These are phyloP conservation scores for Triops cancriformis DNA, from an alignment of 1,140 invertebrate genomes.

Conservation along the genomic window DNA sequence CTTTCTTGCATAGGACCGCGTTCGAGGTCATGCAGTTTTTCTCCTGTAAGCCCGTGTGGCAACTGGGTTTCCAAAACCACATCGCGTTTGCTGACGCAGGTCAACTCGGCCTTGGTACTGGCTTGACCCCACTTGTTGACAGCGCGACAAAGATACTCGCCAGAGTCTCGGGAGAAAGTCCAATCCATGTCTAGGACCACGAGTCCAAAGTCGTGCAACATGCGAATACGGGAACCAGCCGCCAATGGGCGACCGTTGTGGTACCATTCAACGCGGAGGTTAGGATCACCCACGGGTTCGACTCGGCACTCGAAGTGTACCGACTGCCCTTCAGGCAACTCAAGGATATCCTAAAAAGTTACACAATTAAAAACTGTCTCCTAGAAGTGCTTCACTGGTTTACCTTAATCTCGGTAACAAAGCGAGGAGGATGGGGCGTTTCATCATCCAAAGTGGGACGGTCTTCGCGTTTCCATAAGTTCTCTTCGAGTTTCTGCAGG, in stretches of 20 bases:
- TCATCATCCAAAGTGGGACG: slow-evolving; percentile 64
- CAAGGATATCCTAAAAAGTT: slow-evolving; percentile 52
- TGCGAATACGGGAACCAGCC: slow-evolving; percentile 79
- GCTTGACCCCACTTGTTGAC: slow-evolving; percentile 76
- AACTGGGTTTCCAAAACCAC: slow-evolving; percentile 87
- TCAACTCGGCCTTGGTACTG: slow-evolving; percentile 69
- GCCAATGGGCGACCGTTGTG: slow-evolving; percentile 80
- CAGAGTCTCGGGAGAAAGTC: slow-evolving; percentile 71
- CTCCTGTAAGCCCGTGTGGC: slow-evolving; percentile 82
- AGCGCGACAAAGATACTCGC: slow-evolving; percentile 75
- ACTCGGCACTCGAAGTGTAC: slow-evolving; percentile 87
- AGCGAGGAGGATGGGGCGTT: slow-evolving; percentile 71
- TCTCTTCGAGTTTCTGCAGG: slow-evolving; percentile 81
- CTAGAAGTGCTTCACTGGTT: slow-evolving; percentile 28
- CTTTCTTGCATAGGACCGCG: slow-evolving; percentile 62
- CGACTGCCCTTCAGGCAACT: slow-evolving; percentile 74
- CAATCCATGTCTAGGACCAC: slow-evolving; percentile 80
- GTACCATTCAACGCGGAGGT: slow-evolving; percentile 90
- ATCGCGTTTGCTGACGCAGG: slow-evolving; percentile 55
- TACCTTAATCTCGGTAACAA: slow-evolving; percentile 64
- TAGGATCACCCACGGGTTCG: slow-evolving; percentile 73
- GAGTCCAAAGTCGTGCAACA: slow-evolving; percentile 87
- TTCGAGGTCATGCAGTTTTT: slow-evolving; percentile 87
- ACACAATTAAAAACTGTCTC: background rate
- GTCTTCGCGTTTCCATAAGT: slow-evolving; percentile 77